Evolutionary conservation across 2,888 invertebrate species (phyloP), one percentile per base, ranked within the genome.

Genomic region (Callyntrura sp.): DNA sequence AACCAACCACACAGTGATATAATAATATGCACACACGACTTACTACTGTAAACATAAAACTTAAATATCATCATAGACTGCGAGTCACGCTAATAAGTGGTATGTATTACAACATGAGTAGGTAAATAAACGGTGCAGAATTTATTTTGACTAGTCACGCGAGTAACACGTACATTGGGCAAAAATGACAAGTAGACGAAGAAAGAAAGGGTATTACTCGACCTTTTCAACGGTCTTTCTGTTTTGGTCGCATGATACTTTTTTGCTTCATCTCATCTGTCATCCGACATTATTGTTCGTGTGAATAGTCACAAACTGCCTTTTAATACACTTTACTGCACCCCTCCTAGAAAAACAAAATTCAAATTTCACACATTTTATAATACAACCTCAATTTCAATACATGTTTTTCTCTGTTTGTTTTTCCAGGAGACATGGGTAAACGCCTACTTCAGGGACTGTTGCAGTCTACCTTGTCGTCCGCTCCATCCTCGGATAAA

Each of bases 61-160:
- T n/a, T n/a, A n/a, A n/a, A n/a, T n/a, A n/a, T n/a, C n/a, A n/a
- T n/a, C n/a, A n/a, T n/a, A n/a, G n/a, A n/a, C n/a, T n/a, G n/a
- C n/a, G n/a, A n/a, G n/a, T n/a, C n/a, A n/a, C n/a, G n/a, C n/a
- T n/a, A n/a, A n/a, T n/a, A n/a, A n/a, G n/a, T n/a, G n/a, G n/a
- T n/a, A n/a, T n/a, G n/a, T n/a, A n/a, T n/a, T n/a, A n/a, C n/a
- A n/a, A 9, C 17, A 70, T 23, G 45, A 45, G 20, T 8, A 20
- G 25, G 51, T 51, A 76, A 76, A 48, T n/a, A 48, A 73, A 73
- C 25, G 55, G 43, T 51, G 43, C 51, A 76, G n/a, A 73, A 48
- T 73, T 76, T 76, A 76, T 76, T 76, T 76, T 55, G 55, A 17
- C 25, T 51, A 23, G 51, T 76, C 76, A 76, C 76, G 76, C 76